Evolutionary conservation across 1,140 invertebrate genomes (phyloP).

Genomic region (Charaxes varanes): DNA sequence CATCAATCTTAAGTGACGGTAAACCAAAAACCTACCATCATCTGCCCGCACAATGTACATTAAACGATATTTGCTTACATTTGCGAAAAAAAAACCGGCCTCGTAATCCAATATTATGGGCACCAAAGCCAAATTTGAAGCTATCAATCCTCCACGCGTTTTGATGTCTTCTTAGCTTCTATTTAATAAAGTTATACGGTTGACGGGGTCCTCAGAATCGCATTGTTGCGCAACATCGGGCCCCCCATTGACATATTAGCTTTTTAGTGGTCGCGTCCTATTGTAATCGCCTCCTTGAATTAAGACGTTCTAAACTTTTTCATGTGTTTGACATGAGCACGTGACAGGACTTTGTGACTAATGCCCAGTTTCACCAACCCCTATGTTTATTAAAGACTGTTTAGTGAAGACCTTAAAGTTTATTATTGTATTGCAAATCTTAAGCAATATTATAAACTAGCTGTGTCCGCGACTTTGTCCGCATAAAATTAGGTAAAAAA

Average conservation of each 20-base stretch:
- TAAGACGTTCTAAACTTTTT: slow-evolving; percentile 11
- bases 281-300: slow-evolving; percentile 32
- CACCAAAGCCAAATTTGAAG: slow-evolving; percentile 8
- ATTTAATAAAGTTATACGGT: slow-evolving; percentile 62
- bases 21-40: no score
- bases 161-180: slow-evolving; percentile 25
- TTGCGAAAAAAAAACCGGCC: slow-evolving; percentile 11
- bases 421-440: no score
- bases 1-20: neutral
- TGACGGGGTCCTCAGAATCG: slow-evolving; percentile 41
- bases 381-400: neutral
- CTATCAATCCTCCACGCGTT: slow-evolving; percentile 54
- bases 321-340: slow-evolving; percentile 6
- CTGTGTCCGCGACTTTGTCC: no score
- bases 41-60: slow-evolving; percentile 1
- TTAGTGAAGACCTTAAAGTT: no score
- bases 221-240: slow-evolving; percentile 57
- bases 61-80: slow-evolving; percentile 7
- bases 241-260: slow-evolving; percentile 58
- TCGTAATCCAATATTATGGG: slow-evolving; percentile 7
- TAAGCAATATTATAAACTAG: no score
- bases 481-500: no score
- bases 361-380: neutral
- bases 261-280: slow-evolving; percentile 44
- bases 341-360: slow-evolving; percentile 10